Conservation (phyloP, 1,140 invertebrate species). For the Ostrea denselamellosa region DNA sequence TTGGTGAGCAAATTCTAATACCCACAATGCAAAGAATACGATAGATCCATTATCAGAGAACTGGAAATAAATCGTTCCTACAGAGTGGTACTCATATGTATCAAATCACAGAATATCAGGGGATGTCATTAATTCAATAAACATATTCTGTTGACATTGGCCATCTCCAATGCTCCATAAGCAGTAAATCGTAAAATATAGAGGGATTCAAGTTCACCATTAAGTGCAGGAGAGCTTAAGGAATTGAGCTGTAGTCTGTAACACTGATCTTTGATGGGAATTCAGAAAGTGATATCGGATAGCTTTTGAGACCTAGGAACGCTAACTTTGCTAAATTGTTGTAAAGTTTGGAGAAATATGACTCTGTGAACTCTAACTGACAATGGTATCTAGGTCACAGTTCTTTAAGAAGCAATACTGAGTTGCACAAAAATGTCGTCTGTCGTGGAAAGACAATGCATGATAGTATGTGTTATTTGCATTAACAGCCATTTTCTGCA, state of each 20-base stretch:
- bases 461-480: no score
- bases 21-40: background rate
- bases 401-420: no score
- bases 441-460: no score
- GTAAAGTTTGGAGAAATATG: background rate
- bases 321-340: background rate
- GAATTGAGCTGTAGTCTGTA: background rate
- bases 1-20: background rate
- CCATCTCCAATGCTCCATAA: background rate
- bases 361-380: background rate
- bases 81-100: background rate
- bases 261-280: background rate
- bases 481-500: no score
- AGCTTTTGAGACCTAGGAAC: background rate
- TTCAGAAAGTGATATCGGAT: background rate
- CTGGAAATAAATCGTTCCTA: background rate
- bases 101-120: constrained; percentile 12
- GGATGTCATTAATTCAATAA: constrained; percentile 26
- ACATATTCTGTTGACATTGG: constrained; percentile 17
- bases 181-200: background rate
- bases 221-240: background rate
- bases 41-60: background rate
- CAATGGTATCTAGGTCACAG: no score
- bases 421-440: no score
- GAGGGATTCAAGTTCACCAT: background rate